Evolutionary conservation across 2,113 vertebrate genomes (phyloP).

Genomic region (Amphilophus citrinellus): DNA sequence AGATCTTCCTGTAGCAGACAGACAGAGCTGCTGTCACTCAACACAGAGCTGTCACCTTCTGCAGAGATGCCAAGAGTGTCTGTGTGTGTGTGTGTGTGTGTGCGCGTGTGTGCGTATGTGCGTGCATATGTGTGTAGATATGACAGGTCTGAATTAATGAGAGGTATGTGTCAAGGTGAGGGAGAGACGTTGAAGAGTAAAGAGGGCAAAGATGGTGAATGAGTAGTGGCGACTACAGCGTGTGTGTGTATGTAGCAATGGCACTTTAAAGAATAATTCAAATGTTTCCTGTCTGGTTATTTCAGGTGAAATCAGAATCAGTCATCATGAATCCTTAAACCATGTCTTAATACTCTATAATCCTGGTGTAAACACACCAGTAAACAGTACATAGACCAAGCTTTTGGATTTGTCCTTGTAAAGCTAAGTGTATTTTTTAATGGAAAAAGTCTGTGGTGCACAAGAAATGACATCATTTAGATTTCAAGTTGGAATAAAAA

Average conservation of each 20-base stretch:
- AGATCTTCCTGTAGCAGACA: slow-evolving; percentile 80
- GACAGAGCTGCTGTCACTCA: slow-evolving; percentile 77
- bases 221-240: slow-evolving; percentile 48
- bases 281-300: slow-evolving; percentile 56
- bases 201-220: slow-evolving; percentile 69
- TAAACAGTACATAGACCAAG: slow-evolving; percentile 18
- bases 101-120: slow-evolving; percentile 38
- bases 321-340: slow-evolving; percentile 32
- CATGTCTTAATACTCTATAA: not conserved
- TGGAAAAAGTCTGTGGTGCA: not conserved
- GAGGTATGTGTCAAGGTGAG: slow-evolving; percentile 68
- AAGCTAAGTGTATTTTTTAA: slow-evolving; percentile 4
- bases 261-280: slow-evolving; percentile 59
- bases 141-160: slow-evolving; percentile 78
- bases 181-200: slow-evolving; percentile 70
- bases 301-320: slow-evolving; percentile 51
- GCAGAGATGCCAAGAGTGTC: slow-evolving; percentile 33
- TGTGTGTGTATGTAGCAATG: slow-evolving; percentile 36
- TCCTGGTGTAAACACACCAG: slow-evolving; percentile 1
- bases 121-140: slow-evolving; percentile 44
- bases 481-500: slow-evolving; percentile 11
- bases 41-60: slow-evolving; percentile 68
- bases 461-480: slow-evolving; percentile 19
- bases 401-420: slow-evolving; percentile 11
- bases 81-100: slow-evolving; percentile 20